Evolutionary conservation across 2,113 vertebrate species (phyloP).

Genomic region (Pogonocichla stellata): DNA sequence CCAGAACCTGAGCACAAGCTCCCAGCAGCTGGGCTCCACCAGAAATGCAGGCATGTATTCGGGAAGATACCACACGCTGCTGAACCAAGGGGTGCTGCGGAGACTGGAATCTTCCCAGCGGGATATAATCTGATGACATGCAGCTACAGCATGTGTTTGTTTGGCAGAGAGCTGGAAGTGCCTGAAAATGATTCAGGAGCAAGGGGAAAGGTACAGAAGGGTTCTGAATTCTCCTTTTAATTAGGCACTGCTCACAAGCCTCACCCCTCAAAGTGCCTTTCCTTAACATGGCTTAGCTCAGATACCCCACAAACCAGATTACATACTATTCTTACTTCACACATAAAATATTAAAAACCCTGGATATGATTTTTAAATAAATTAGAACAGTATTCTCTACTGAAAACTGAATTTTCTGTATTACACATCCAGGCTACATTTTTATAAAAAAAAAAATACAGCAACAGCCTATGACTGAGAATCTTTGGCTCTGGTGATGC

Average conservation of each 20-base stretch:
- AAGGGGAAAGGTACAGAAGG: background rate
- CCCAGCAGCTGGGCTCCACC: conserved; percentile 68
- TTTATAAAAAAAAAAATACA: background rate
- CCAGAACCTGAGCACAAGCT: conserved; percentile 70
- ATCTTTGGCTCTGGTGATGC: background rate
- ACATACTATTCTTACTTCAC: conserved; percentile 45
- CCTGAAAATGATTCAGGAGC: background rate
- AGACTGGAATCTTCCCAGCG: background rate
- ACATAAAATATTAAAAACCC: conserved; percentile 29
- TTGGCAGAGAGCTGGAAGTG: background rate
- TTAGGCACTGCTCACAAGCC: background rate
- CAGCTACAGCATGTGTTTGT: background rate
- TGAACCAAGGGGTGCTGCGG: conserved; percentile 48
- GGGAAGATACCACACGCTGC: conserved; percentile 80
- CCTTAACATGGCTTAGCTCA: conserved; percentile 21
- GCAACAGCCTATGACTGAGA: background rate
- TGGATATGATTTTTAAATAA: background rate
- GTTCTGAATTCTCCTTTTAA: background rate
- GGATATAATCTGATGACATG: background rate
- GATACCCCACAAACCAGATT: conserved; percentile 56
- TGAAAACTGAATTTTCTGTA: background rate
- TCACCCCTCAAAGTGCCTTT: conserved; percentile 19
- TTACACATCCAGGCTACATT: background rate
- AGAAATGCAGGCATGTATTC: conserved; percentile 69
- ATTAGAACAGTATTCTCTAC: background rate